Conservation (phyloP, 2,888 invertebrate genomes). For the Macrosiphum euphorbiae region DNA sequence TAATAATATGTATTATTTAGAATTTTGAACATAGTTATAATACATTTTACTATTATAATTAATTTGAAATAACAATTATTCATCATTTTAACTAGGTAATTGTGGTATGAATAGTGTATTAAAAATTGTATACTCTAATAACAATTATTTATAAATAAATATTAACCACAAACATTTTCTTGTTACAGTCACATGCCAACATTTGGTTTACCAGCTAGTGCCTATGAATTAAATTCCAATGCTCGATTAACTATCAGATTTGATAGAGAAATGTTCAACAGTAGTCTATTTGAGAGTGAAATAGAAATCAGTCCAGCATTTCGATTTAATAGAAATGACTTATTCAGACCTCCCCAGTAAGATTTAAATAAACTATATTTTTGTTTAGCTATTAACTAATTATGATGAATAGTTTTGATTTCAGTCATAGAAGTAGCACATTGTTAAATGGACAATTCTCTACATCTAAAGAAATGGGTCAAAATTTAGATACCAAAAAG, state of each 20-base stretch:
- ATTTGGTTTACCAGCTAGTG: slow-evolving; percentile 45
- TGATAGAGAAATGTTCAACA: slow-evolving; percentile 60
- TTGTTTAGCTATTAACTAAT: not conserved
- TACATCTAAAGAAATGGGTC: slow-evolving; percentile 23
- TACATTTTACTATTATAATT: not conserved
- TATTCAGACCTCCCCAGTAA: slow-evolving; percentile 60
- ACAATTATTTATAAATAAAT: not conserved
- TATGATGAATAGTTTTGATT: slow-evolving; percentile 47
- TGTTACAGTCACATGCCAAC: slow-evolving; percentile 42
- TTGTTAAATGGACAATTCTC: slow-evolving; percentile 49
- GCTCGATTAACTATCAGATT: slow-evolving; percentile 47
- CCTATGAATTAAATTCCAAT: slow-evolving; percentile 54
- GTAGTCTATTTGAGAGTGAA: slow-evolving; percentile 54
- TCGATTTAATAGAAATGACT: slow-evolving; percentile 58
- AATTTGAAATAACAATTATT: not conserved
- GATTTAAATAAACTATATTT: not conserved
- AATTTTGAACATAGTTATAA: not conserved
- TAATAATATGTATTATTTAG: not conserved
- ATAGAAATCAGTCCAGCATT: slow-evolving; percentile 59
- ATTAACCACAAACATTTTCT: not conserved
- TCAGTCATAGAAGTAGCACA: slow-evolving; percentile 34
- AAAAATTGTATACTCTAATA: not conserved
- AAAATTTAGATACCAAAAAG: slow-evolving; percentile 43
- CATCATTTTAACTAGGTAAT: not conserved
- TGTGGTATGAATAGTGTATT: not conserved